Evolutionary conservation across 2,797 vertebrate genomes (phyloP).

Genomic region (Prunella strophiata): DNA sequence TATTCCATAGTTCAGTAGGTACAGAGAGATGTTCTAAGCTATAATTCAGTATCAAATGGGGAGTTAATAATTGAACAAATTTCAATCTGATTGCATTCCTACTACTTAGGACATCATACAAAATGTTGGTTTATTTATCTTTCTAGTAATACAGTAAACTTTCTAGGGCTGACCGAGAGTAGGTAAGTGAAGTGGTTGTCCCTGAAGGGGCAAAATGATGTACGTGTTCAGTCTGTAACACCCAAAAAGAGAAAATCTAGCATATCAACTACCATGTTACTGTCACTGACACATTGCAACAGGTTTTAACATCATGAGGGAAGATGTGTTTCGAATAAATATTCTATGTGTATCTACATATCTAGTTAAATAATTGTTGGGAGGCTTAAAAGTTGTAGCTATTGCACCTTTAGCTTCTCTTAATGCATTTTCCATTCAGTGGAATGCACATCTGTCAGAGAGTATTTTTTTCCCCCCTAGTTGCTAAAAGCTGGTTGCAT

Average conservation of each 20-base stretch:
- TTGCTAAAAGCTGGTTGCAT: background rate
- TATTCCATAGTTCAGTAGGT: background rate
- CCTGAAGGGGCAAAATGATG: background rate
- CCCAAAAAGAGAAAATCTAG: background rate
- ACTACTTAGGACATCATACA: background rate
- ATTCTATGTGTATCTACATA: background rate
- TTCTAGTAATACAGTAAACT: background rate
- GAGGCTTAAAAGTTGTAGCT: background rate
- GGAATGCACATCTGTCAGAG: background rate
- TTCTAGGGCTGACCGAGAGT: background rate
- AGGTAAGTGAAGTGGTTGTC: background rate
- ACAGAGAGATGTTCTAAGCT: background rate
- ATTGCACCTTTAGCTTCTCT: background rate
- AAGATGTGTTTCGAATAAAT: background rate
- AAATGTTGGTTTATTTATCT: background rate
- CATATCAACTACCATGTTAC: background rate
- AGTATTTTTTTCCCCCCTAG: background rate
- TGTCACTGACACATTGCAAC: background rate
- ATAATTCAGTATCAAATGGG: background rate
- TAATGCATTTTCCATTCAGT: background rate
- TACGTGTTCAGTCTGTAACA: background rate
- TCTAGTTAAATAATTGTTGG: background rate
- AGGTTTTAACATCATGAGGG: background rate
- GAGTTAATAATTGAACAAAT: background rate
- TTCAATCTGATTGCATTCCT: background rate